Evolutionary conservation across 2,113 vertebrate species (phyloP).

Genomic region (Puntigrus tetrazona): DNA sequence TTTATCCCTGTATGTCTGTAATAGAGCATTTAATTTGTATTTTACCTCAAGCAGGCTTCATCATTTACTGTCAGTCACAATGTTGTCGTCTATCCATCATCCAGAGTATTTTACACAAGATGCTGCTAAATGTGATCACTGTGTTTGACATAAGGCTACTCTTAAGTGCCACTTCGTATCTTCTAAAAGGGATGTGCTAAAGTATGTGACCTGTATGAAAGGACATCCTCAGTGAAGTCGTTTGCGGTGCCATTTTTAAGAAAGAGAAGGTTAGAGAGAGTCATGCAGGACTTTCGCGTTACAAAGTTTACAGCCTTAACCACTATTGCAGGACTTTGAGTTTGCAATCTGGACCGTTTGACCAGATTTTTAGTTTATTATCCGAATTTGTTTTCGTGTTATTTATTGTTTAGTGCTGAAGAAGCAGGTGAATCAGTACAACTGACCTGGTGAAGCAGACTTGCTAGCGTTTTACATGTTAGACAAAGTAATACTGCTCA

Average conservation of each 20-base stretch:
- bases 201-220: not conserved
- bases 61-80: constrained; percentile 67
- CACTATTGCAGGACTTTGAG: too few species aligned
- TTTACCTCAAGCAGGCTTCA: constrained; percentile 69
- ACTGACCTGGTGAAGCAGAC: not conserved
- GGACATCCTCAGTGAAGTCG: not conserved
- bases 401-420: not conserved
- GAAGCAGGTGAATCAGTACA: not conserved
- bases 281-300: not conserved
- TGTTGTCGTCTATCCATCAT: constrained; percentile 60
- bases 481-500: not conserved
- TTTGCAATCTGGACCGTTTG: too few species aligned
- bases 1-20: constrained; percentile 69
- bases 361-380: too few species aligned
- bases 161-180: constrained; percentile 8
- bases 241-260: not conserved
- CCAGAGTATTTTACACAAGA: constrained; percentile 42
- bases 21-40: constrained; percentile 73
- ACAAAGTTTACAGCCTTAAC: too few species aligned
- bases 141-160: constrained; percentile 1
- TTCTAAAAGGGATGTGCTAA: not conserved
- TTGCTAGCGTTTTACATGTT: too few species aligned
- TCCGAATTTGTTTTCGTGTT: too few species aligned
- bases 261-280: not conserved
- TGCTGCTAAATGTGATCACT: constrained; percentile 6